Conservation (phyloP, 1,140 invertebrate species). For the Harlomillsia oculata region DNA sequence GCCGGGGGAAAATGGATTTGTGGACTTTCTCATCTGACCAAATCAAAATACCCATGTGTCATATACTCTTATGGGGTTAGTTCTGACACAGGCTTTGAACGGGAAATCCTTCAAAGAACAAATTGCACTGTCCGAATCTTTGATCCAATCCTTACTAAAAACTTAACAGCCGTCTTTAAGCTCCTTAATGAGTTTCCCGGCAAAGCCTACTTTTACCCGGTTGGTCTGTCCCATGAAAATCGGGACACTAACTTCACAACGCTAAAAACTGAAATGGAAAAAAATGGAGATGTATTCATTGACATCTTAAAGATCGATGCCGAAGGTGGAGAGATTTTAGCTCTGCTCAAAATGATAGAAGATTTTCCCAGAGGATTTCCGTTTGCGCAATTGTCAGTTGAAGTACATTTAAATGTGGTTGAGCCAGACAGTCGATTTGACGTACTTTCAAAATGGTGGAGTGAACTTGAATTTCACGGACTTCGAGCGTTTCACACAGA, state of each 20-base stretch:
- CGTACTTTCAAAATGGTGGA: background rate
- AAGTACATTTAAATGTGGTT: background rate
- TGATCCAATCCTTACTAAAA: conserved; percentile 6
- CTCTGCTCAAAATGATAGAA: background rate
- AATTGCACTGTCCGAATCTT: conserved; percentile 10
- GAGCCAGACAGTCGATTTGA: background rate
- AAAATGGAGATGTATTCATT: background rate
- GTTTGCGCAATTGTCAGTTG: conserved; percentile 20
- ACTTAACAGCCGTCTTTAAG: background rate
- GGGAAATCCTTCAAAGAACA: background rate
- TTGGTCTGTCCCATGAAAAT: background rate
- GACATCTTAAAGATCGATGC: conserved; percentile 23
- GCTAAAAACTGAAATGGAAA: background rate
- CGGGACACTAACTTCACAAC: background rate
- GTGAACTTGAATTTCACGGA: background rate
- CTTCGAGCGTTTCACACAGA: too few relatives aligned
- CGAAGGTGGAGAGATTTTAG: conserved; percentile 1
- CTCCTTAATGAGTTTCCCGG: background rate
- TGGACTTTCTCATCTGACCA: background rate
- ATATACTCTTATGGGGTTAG: conserved; percentile 15
- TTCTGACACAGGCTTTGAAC: conserved; percentile 12
- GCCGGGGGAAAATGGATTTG: conserved; percentile 15
- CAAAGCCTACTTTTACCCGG: background rate
- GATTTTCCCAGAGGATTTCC: conserved; percentile 14
- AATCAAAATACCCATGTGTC: background rate